Conservation (phyloP, 2,888 invertebrate species). For the Lasioglossum pauxillum region DNA sequence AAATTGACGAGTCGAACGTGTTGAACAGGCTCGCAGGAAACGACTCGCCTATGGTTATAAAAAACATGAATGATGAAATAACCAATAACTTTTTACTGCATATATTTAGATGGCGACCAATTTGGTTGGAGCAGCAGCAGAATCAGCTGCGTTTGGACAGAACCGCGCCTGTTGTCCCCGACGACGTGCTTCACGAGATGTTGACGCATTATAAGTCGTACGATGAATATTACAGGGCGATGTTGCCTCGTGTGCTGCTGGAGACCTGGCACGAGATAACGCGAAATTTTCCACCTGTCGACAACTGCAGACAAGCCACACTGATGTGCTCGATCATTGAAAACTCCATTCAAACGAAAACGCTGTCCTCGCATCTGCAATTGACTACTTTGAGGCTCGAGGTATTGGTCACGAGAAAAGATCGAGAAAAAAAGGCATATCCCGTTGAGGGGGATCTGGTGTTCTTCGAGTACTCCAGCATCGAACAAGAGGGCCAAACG, state of each 20-base stretch:
- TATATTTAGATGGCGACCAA: constrained; percentile 88
- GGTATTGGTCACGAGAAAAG: constrained; percentile 71
- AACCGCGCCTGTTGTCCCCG: constrained; percentile 86
- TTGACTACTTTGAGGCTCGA: constrained; percentile 74
- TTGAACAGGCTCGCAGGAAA: constrained; percentile 74
- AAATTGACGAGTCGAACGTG: constrained; percentile 65
- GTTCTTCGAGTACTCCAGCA: constrained; percentile 73
- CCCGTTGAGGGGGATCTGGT: constrained; percentile 80
- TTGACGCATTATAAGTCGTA: constrained; percentile 86
- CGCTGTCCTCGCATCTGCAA: constrained; percentile 45
- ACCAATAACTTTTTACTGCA: constrained; percentile 85
- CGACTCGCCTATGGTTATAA: constrained; percentile 73
- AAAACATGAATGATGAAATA: constrained; percentile 53
- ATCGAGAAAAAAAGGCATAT: constrained; percentile 61
- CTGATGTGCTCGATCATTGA: constrained; percentile 71
- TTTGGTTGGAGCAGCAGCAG: constrained; percentile 88
- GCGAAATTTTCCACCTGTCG: constrained; percentile 71
- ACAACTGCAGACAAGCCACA: constrained; percentile 46
- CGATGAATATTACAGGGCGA: constrained; percentile 87
- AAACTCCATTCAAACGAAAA: constrained; percentile 63
- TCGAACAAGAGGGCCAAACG: constrained; percentile 22
- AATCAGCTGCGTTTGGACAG: constrained; percentile 83
- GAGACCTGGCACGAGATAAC: constrained; percentile 87
- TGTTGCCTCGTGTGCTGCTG: constrained; percentile 87
- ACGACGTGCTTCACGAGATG: constrained; percentile 85